phyloP scores from a whole-genome alignment of 2,888 invertebrate species.

The Sthenelais limicola region DNA sequence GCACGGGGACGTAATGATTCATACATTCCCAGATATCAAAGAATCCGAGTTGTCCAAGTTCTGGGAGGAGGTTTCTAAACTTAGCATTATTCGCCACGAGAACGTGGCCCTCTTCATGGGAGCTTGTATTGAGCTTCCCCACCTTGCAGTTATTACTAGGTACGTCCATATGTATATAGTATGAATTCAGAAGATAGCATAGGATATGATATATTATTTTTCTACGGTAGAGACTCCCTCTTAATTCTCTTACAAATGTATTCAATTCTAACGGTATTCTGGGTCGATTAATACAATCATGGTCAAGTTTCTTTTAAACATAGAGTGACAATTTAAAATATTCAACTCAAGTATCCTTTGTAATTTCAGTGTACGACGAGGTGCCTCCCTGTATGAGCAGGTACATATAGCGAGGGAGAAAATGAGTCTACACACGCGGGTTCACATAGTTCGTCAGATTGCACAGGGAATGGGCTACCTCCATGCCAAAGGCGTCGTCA shows the following conservation, averaged over 20 bases:
- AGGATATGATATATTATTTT: no score
- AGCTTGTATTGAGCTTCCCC: conserved; percentile 70
- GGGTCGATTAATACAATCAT: no score
- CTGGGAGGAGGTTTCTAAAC: conserved; percentile 65
- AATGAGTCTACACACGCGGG: conserved; percentile 63
- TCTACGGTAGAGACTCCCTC: no score
- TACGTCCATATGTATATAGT: no score
- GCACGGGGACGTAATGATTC: conserved; percentile 73
- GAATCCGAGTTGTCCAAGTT: conserved; percentile 53
- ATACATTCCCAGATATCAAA: conserved; percentile 59
- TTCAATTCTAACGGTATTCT: no score
- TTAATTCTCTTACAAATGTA: no score
- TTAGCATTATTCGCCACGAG: conserved; percentile 73
- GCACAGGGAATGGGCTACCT: conserved; percentile 73
- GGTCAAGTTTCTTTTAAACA: no score
- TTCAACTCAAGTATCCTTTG: conserved; percentile 21
- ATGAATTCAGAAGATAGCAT: no score
- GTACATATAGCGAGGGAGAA: conserved; percentile 65
- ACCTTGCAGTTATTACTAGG: conserved; percentile 72
- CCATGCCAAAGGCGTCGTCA: conserved; percentile 73
- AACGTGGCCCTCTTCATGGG: conserved; percentile 74
- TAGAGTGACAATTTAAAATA: no score
- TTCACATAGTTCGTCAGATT: conserved; percentile 70
- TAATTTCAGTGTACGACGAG: conserved; percentile 64
- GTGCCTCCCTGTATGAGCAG: conserved; percentile 70